Conservation (phyloP, 2,888 invertebrate species). For the Andrena trimmerana region DNA sequence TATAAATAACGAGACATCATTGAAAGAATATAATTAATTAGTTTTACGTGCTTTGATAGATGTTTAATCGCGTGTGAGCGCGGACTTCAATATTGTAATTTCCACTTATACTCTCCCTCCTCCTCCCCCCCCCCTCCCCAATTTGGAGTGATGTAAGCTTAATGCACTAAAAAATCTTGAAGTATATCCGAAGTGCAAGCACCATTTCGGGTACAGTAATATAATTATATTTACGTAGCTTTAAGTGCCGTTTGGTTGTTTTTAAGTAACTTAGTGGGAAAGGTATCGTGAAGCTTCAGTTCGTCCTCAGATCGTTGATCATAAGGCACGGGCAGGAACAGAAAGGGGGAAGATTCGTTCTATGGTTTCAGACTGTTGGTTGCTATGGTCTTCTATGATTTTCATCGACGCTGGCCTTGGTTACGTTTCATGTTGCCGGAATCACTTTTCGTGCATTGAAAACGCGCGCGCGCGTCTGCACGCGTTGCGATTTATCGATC, state of each 20-base stretch:
- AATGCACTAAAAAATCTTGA: conserved; percentile 31
- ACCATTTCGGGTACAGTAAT: conserved; percentile 54
- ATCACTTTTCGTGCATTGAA: conserved; percentile 36
- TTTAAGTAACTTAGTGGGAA: not conserved
- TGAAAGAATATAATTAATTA: conserved; percentile 80
- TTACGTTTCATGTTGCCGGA: conserved; percentile 12
- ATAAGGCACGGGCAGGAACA: not conserved
- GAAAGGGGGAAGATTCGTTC: not conserved
- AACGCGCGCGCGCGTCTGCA: conserved; percentile 8
- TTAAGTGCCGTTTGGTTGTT: conserved; percentile 13
- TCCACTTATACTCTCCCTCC: conserved; percentile 2
- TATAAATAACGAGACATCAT: not conserved
- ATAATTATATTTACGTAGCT: conserved; percentile 29
- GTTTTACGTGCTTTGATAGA: conserved; percentile 72
- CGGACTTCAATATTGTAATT: conserved; percentile 58
- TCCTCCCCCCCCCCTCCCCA: too few species aligned
- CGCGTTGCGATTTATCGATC: conserved; percentile 51
- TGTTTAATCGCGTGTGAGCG: conserved; percentile 46
- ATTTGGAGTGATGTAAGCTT: conserved; percentile 23
- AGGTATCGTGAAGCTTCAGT: not conserved
- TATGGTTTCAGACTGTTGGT: conserved; percentile 37
- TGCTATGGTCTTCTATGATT: conserved; percentile 19
- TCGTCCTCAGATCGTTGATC: not conserved
- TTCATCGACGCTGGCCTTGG: conserved; percentile 1
- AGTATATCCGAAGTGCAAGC: conserved; percentile 51